These are phyloP conservation scores for Lethocerus indicus DNA, from an alignment of 1,140 invertebrate genomes.

Conservation along the genomic window DNA sequence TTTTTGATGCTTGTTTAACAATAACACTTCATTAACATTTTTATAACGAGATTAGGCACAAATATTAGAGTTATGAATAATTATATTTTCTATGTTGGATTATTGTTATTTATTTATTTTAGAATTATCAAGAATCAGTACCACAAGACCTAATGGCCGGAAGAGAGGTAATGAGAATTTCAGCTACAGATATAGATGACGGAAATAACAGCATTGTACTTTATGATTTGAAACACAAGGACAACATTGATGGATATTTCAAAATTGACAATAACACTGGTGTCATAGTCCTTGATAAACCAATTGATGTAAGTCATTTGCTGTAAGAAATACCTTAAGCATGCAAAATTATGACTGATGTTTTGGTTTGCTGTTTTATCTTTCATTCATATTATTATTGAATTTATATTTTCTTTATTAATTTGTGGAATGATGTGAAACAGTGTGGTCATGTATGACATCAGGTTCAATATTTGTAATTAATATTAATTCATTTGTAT, in stretches of 20 bases:
- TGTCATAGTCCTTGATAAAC: conserved; percentile 54
- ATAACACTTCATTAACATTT: conserved; percentile 4
- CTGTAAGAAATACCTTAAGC: conserved; percentile 12
- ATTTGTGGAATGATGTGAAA: too few relatives aligned
- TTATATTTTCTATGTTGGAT: too few relatives aligned
- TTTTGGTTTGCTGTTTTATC: too few relatives aligned
- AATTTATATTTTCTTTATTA: too few relatives aligned
- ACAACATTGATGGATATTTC: conserved; percentile 40
- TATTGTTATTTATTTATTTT: conserved; percentile 17
- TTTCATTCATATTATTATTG: too few relatives aligned
- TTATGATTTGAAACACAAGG: conserved; percentile 39
- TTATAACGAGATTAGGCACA: too few relatives aligned
- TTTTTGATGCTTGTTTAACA: background rate
- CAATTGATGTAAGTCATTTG: conserved; percentile 42
- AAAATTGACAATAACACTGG: conserved; percentile 57
- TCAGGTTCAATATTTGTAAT: too few relatives aligned
- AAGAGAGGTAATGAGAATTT: conserved; percentile 69
- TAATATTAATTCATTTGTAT: conserved; percentile 1
- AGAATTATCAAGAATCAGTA: conserved; percentile 56
- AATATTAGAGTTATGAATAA: too few relatives aligned
- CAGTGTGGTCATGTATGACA: too few relatives aligned
- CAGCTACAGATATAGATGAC: conserved; percentile 75
- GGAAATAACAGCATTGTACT: conserved; percentile 62
- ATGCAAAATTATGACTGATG: too few relatives aligned
- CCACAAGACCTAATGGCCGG: conserved; percentile 48